Conservation (phyloP, 2,797 vertebrate species). For the Rousettus madagascariensis region DNA sequence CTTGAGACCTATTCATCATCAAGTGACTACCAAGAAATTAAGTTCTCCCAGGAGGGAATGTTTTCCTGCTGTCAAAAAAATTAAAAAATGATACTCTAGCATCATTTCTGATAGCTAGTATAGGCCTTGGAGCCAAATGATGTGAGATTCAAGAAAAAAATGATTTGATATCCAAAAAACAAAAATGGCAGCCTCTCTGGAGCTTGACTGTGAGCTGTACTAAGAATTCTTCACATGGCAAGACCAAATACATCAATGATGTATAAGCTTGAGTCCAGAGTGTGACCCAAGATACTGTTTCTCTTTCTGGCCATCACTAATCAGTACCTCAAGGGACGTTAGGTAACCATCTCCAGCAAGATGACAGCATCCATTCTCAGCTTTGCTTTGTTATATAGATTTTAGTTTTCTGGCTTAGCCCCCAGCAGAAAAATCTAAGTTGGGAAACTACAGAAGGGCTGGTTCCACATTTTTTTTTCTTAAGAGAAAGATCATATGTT, state of each 20-base stretch:
- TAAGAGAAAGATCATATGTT: slow-evolving; percentile 31
- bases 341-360: background rate
- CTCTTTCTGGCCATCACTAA: background rate
- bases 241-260: background rate
- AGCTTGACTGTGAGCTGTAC: background rate
- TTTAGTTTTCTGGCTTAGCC: slow-evolving; percentile 1
- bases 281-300: background rate
- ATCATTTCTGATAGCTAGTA: background rate
- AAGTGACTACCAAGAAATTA: slow-evolving; percentile 16
- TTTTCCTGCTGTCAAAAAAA: slow-evolving; percentile 45
- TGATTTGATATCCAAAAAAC: background rate
- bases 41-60: background rate
- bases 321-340: background rate
- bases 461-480: background rate
- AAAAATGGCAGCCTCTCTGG: background rate
- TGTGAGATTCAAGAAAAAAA: slow-evolving; percentile 9
- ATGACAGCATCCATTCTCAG: background rate
- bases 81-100: background rate
- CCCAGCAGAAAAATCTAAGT: background rate
- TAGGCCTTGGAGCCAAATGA: background rate
- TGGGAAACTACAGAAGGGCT: background rate
- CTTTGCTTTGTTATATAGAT: background rate
- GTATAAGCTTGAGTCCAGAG: background rate
- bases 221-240: background rate
- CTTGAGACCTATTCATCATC: slow-evolving; percentile 38